These are phyloP conservation scores for Accipiter cooperii DNA, from an alignment of 2,113 vertebrate genomes.

Conservation along the genomic window DNA sequence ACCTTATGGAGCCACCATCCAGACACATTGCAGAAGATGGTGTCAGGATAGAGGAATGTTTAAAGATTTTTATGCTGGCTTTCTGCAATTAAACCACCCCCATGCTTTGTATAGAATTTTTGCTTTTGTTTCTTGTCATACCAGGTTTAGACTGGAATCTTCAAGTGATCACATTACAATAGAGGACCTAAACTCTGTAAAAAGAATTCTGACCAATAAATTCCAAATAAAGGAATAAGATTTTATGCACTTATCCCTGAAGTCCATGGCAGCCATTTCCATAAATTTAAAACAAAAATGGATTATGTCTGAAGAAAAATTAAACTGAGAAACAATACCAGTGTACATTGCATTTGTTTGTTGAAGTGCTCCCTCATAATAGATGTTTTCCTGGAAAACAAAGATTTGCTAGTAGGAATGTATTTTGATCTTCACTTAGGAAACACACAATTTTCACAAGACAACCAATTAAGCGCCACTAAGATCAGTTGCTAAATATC, in stretches of 20 bases:
- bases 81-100: background rate
- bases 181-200: background rate
- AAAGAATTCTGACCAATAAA: background rate
- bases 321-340: background rate
- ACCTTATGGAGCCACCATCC: background rate
- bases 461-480: slow-evolving; percentile 7
- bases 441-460: background rate
- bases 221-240: background rate
- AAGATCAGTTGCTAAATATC: slow-evolving; percentile 1
- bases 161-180: background rate
- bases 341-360: background rate
- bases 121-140: background rate
- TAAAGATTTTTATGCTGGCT: background rate
- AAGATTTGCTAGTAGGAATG: background rate
- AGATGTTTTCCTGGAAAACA: background rate
- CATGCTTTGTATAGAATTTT: background rate
- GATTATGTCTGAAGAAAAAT: background rate
- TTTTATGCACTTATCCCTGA: background rate
- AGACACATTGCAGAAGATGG: background rate
- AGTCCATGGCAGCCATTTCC: background rate
- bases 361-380: background rate
- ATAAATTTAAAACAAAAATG: background rate
- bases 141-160: background rate
- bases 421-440: background rate
- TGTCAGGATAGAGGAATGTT: background rate